These are phyloP conservation scores for Xestia ashworthii DNA, from an alignment of 2,888 invertebrate species.

Conservation along the genomic window DNA sequence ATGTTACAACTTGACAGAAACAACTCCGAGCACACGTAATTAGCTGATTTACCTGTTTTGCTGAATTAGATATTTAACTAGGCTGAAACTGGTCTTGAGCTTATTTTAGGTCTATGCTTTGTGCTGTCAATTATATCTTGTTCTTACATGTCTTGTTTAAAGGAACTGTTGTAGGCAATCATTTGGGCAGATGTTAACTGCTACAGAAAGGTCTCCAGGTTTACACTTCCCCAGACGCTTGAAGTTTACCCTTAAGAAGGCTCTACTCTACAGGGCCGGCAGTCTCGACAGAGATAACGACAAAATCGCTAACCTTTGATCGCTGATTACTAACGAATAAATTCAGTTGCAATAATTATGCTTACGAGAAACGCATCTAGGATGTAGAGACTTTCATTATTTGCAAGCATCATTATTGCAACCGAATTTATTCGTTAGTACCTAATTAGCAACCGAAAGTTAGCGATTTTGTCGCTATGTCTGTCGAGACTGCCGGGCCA, in stretches of 20 bases:
- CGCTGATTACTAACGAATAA: too few species aligned
- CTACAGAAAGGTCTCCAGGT: background rate
- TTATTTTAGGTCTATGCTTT: slow-evolving; percentile 47
- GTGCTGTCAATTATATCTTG: slow-evolving; percentile 41
- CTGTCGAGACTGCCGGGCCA: too few species aligned
- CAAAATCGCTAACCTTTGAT: too few species aligned
- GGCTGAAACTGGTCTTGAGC: slow-evolving; percentile 2
- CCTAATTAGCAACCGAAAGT: too few species aligned
- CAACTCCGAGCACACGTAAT: slow-evolving; percentile 56
- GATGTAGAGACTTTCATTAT: too few species aligned
- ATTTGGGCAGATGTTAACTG: background rate
- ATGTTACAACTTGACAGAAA: slow-evolving; percentile 56
- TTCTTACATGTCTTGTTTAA: slow-evolving; percentile 36
- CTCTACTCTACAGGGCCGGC: background rate
- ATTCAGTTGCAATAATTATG: too few species aligned
- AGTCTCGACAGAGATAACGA: too few species aligned
- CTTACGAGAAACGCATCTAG: too few species aligned
- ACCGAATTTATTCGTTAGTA: too few species aligned
- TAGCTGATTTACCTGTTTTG: slow-evolving; percentile 60
- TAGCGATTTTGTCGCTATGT: too few species aligned
- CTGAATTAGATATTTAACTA: slow-evolving; percentile 43
- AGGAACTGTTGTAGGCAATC: slow-evolving; percentile 5
- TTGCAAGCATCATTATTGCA: too few species aligned
- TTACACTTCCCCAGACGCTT: background rate
- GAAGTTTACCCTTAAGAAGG: background rate